Evolutionary conservation across 2,888 invertebrate species (phyloP), one percentile per base, ranked within the genome.

Genomic region (Coleophora deauratella): DNA sequence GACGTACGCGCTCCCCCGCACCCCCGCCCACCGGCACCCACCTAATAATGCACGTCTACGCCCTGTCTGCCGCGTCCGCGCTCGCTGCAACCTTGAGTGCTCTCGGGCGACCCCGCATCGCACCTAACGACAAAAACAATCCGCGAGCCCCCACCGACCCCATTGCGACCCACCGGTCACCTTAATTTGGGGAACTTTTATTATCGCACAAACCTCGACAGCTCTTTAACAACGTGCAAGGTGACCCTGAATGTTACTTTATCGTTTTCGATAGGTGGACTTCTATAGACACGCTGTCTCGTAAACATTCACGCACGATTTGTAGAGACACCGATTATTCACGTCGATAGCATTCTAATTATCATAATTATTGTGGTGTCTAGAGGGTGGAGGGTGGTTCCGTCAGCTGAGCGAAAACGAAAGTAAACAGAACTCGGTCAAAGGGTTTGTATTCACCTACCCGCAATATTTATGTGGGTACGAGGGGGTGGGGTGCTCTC

Each of bases 351-450:
- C 68, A 71, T 68, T 75, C 73, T 82, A 84, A 84, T 85, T 84
- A 82, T 78, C 77, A 77, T 80, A 81, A 84, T 82, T 82, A 80
- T 80, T 80, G 80, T 77, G 66, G 64, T 68, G 66, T 67, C 60
- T 63, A 66, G 64, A 68, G 67, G 65, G 55, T 68, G 74, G 79
- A 74, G 67, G 75, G 75, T 65, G 68, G 68, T 72, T 77, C 72
- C 84, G 82, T 81, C 86, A 85, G 86, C 86, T 86, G 86, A 82
- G 84, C 75, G 86, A 86, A 86, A 86, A 82, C 78, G 86, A 86
- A 86, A 86, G 86, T 86, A 85, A 85, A 85, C 85, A 86, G 85
- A 85, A 86, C 84, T 86, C 86, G 86, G 86, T 86, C 86, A 86
- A 86, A 86, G 86, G 86, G 86, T 85, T 82, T 80, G 82, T 81